These are phyloP conservation scores for Rhinoderma darwinii DNA, from an alignment of 2,113 vertebrate genomes.

Conservation along the genomic window DNA sequence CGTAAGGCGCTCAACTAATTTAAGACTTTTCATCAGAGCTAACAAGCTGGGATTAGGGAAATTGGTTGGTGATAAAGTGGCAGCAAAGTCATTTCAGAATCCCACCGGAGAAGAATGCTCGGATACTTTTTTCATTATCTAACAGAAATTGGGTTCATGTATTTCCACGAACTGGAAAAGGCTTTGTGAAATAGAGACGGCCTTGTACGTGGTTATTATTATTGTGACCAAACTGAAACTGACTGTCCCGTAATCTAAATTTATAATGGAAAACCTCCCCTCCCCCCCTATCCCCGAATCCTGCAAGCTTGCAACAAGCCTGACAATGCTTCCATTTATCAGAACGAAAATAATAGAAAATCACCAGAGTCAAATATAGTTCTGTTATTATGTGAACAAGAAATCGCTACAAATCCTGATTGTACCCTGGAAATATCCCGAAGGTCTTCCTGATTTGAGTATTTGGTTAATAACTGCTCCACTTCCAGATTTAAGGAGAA, in stretches of 20 bases:
- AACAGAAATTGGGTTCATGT: slow-evolving; percentile 57
- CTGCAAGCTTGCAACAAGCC: background rate
- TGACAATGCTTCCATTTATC: background rate
- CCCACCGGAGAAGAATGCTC: slow-evolving; percentile 29
- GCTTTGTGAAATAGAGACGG: slow-evolving; percentile 53
- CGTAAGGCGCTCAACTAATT: slow-evolving; percentile 23
- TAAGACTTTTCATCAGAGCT: slow-evolving; percentile 39
- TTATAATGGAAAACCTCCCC: slow-evolving; percentile 48
- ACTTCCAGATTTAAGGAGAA: background rate
- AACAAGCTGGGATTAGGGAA: slow-evolving; percentile 54
- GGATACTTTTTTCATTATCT: slow-evolving; percentile 58
- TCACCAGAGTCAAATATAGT: background rate
- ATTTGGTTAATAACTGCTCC: background rate
- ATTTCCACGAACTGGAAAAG: slow-evolving; percentile 49
- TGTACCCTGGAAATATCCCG: slow-evolving; percentile 36
- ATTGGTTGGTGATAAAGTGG: slow-evolving; percentile 50
- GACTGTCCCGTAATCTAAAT: slow-evolving; percentile 50
- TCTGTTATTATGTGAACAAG: background rate
- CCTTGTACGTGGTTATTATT: slow-evolving; percentile 51
- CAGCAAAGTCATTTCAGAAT: slow-evolving; percentile 44
- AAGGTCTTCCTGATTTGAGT: background rate
- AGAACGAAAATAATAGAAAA: background rate
- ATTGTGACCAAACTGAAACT: slow-evolving; percentile 43
- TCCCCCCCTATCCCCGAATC: background rate
- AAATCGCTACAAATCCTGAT: background rate